Evolutionary conservation across 2,797 vertebrate genomes (phyloP), one percentile per base, ranked within the genome.

Genomic region (Hozukius guyotensis): DNA sequence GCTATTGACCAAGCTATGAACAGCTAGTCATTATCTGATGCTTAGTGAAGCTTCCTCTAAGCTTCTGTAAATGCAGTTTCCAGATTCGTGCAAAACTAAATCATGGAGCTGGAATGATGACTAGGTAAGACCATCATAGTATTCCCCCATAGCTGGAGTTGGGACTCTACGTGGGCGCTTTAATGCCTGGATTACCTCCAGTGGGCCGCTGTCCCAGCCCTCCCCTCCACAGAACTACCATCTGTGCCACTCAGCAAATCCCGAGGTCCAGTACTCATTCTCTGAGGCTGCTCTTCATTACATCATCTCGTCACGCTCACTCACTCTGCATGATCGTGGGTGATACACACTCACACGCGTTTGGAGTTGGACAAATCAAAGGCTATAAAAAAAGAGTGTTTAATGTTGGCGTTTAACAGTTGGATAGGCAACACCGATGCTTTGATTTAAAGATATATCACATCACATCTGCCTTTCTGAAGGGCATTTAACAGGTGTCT

Each of bases 201-300:
- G 78, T 25, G 75, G 78, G 77, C 76, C 6, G 10, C 42, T 7
- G 42, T 52, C 82, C 71, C 67, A 61, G 49, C 82, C 82, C 88
- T 29, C 77, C 83, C 81, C 72, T 81, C 52, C 65, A 76, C 70
- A 67, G 27, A 70, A 76, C 75, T 38, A 63, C 92, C 91, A 92
- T 94, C 92, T 94, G 92, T 91, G 86, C 82, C 79, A 85, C 80
- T 90, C 85, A 81, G 83, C 78, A 85, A 88, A 90, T 90, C 92
- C 92, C 80, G 81, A 62, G 78, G 82, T 87, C 81, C 80, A 78
- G 80, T 65, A 31, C 57, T 73, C 53, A 38, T 68, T 80, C 68
- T 86, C 62, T 11, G 57, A 76, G 73, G 75, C 84, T 62, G 74
- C 74, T 79, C 76, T 27, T 70, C 77, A 80, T 92, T 90, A 87